A percentile compares a stretch with the other conserved stretches of the same genome.
phyloP scores from a whole-genome alignment of 37 sponge, comb jelly and placozoan genomes.

The Sycon ciliatum region DNA sequence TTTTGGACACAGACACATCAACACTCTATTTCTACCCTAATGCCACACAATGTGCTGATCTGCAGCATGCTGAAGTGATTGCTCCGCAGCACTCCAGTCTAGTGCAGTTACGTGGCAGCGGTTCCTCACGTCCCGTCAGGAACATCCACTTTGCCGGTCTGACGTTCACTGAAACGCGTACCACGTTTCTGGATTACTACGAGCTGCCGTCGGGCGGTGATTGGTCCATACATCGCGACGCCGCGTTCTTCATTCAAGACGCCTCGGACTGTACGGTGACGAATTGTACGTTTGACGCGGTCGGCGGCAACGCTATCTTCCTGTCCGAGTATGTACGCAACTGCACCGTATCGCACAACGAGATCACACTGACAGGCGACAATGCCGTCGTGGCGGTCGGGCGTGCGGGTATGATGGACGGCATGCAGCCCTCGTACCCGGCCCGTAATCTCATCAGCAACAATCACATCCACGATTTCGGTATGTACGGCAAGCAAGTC shows the following conservation, averaged over 20 bases:
- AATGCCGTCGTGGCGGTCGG: constrained; percentile 56
- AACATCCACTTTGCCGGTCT: constrained; percentile 18
- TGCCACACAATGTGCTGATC: constrained; percentile 14
- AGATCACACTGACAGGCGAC: constrained; percentile 51
- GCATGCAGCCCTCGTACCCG: constrained; percentile 38
- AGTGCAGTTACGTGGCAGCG: constrained; percentile 13
- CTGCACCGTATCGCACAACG: constrained; percentile 30
- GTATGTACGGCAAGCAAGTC: constrained; percentile 49
- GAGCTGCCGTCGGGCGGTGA: constrained; percentile 54
- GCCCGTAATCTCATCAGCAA: constrained; percentile 20
- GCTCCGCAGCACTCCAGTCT: constrained; percentile 18
- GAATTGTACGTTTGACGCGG: constrained; percentile 36
- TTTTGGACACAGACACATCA: constrained; percentile 13
- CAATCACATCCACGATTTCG: constrained; percentile 50
- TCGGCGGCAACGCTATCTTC: constrained; percentile 43
- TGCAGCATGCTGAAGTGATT: constrained; percentile 23
- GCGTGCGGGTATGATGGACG: constrained; percentile 33
- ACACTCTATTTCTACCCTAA: constrained; percentile 40
- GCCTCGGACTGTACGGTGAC: constrained; percentile 17
- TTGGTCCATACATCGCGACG: constrained; percentile 48
- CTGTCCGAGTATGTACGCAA: constrained; percentile 36
- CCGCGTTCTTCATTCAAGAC: constrained; percentile 33
- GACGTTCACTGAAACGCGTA: constrained; percentile 40
- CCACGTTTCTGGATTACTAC: constrained; percentile 36
- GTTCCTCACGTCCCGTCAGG: constrained; percentile 15